Evolutionary conservation across 1,140 invertebrate species (phyloP).

Genomic region (Caligus rogercresseyi): DNA sequence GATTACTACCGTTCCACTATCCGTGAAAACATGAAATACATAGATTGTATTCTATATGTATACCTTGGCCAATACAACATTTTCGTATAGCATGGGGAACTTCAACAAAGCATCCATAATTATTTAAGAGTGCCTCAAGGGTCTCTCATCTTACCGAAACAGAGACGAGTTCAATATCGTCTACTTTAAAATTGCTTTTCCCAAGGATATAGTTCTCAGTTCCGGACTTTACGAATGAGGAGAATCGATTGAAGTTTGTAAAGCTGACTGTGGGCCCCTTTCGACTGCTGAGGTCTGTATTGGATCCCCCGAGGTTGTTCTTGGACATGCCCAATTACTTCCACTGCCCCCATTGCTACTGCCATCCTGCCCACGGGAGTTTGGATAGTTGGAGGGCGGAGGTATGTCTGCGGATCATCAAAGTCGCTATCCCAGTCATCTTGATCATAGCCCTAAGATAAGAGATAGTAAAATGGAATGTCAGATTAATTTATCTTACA

Average conservation of each 20-base stretch:
- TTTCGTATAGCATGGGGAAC: too few species aligned
- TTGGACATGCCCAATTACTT: slow-evolving; percentile 8
- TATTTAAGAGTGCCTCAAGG: too few species aligned
- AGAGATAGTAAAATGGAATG: too few species aligned
- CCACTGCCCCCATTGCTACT: slow-evolving; percentile 1
- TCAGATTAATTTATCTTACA: too few species aligned
- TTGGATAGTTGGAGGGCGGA: neutral
- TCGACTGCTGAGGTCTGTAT: slow-evolving; percentile 4
- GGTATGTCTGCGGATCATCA: slow-evolving; percentile 1
- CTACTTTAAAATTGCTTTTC: slow-evolving; percentile 45
- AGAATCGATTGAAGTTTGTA: slow-evolving; percentile 72
- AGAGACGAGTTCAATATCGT: slow-evolving; percentile 54
- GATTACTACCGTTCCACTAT: too few species aligned
- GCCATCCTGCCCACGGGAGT: neutral
- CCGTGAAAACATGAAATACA: too few species aligned
- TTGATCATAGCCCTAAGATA: slow-evolving; percentile 11
- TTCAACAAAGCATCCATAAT: too few species aligned
- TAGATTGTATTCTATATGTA: too few species aligned
- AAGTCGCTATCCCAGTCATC: slow-evolving; percentile 18
- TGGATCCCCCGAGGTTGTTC: neutral
- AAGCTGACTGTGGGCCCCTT: slow-evolving; percentile 28
- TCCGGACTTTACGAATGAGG: slow-evolving; percentile 72
- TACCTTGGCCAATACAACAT: too few species aligned
- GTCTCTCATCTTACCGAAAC: slow-evolving; percentile 46
- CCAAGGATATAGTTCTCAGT: slow-evolving; percentile 80